Percentiles rank a stretch among this genome's conserved stretches.
Evolutionary conservation across 1,140 invertebrate species (phyloP).

Genomic region (Parapsyche elsis): DNA sequence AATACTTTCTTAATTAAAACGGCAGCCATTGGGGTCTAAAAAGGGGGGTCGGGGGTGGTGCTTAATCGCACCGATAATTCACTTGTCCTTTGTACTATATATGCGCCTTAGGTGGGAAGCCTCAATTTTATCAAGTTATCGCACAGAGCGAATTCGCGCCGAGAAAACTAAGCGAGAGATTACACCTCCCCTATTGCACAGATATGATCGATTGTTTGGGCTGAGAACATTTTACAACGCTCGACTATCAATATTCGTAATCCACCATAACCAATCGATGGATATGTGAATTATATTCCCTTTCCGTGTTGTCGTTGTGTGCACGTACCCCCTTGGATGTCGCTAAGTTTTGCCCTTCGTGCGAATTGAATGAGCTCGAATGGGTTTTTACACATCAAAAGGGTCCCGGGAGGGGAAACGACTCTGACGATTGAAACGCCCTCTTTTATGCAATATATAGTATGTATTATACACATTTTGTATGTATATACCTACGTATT

Average conservation of each 20-base stretch:
- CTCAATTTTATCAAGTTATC: no score
- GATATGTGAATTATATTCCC: conserved; percentile 10
- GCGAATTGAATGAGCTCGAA: conserved; percentile 48
- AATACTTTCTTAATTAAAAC: conserved; percentile 32
- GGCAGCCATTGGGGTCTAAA: background rate
- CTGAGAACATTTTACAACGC: no score
- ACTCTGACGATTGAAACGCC: conserved; percentile 28
- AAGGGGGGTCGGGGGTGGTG: background rate
- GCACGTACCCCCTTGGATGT: no score
- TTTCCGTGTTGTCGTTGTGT: background rate
- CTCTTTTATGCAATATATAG: background rate
- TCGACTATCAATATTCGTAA: background rate
- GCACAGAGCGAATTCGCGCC: no score
- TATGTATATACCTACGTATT: no score
- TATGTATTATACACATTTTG: background rate
- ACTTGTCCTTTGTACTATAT: background rate
- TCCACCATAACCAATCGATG: conserved; percentile 19
- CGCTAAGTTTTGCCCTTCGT: background rate
- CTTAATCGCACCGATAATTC: conserved; percentile 18
- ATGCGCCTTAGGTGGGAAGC: background rate
- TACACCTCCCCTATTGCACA: no score
- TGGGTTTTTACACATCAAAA: conserved; percentile 53
- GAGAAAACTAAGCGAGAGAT: no score
- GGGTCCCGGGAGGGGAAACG: conserved; percentile 21
- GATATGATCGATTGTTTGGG: no score